These are phyloP conservation scores for Drosophila fuyamai DNA, from an alignment of 1,140 invertebrate genomes.

Conservation along the genomic window DNA sequence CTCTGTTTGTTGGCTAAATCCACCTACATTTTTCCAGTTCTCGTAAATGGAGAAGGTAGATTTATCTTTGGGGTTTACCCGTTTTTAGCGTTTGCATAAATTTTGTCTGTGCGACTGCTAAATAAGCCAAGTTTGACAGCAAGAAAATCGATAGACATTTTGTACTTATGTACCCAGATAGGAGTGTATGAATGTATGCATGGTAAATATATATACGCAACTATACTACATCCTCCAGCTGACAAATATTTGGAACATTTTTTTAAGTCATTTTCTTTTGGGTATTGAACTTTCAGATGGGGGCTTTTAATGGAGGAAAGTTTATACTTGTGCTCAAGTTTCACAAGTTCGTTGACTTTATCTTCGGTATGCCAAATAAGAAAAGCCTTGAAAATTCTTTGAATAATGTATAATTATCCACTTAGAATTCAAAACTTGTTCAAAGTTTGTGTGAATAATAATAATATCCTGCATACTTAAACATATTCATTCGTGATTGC, in stretches of 20 bases:
- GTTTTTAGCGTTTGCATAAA: conserved; percentile 30
- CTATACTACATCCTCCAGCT: background rate
- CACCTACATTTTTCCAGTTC: conserved; percentile 11
- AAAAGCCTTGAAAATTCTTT: conserved; percentile 2
- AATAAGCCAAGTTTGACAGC: conserved; percentile 40
- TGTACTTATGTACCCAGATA: conserved; percentile 9
- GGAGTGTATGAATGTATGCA: background rate
- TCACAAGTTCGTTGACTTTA: conserved; percentile 36
- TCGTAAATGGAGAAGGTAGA: conserved; percentile 14
- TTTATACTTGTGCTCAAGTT: conserved; percentile 22
- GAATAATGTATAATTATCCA: conserved; percentile 32
- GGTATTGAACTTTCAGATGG: conserved; percentile 28
- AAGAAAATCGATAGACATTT: conserved; percentile 44
- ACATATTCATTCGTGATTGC: background rate
- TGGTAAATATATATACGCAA: background rate
- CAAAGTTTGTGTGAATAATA: conserved; percentile 17
- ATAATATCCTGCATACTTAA: background rate
- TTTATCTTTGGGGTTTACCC: conserved; percentile 22
- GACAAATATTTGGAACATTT: conserved; percentile 38
- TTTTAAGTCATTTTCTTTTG: conserved; percentile 6
- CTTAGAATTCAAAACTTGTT: conserved; percentile 26
- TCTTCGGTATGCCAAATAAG: conserved; percentile 3
- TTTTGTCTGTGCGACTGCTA: conserved; percentile 27
- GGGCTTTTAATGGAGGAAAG: conserved; percentile 18
- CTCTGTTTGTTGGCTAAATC: background rate